phyloP scores from a whole-genome alignment of 2,888 invertebrate species.

The Melinaea menophilus region DNA sequence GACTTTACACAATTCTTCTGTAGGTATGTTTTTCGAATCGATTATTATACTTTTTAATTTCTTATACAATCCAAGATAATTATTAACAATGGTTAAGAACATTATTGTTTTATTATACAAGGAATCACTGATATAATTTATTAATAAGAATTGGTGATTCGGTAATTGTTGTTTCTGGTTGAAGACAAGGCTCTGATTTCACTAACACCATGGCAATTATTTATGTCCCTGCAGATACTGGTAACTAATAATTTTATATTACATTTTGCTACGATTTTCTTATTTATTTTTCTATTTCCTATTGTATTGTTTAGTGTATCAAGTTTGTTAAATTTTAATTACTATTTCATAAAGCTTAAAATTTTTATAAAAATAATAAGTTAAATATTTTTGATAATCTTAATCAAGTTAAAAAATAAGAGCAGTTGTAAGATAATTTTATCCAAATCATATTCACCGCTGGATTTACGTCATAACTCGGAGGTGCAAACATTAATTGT shows the following conservation, averaged over 20 bases:
- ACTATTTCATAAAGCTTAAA: too few relatives aligned
- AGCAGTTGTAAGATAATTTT: not conserved
- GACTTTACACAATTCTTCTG: too few relatives aligned
- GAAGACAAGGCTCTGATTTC: constrained; percentile 81
- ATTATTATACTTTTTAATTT: too few relatives aligned
- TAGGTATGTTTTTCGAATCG: too few relatives aligned
- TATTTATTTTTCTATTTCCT: not conserved
- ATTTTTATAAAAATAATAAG: too few relatives aligned
- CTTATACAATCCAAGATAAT: too few relatives aligned
- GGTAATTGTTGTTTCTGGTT: constrained; percentile 84
- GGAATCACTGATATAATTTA: too few relatives aligned
- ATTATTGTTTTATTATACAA: too few relatives aligned
- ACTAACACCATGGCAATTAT: constrained; percentile 83
- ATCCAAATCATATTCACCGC: constrained; percentile 1
- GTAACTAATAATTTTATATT: constrained; percentile 9
- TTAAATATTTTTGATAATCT: not conserved
- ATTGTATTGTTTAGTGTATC: not conserved
- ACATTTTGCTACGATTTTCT: not conserved
- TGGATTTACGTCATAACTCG: constrained; percentile 3
- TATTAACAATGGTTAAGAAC: too few relatives aligned
- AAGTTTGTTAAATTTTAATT: not conserved
- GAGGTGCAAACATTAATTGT: constrained; percentile 1
- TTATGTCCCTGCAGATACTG: constrained; percentile 62
- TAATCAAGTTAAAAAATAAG: not conserved
- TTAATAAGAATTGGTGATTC: constrained; percentile 83